Evolutionary conservation across 2,797 vertebrate genomes (phyloP).

Genomic region (Malacoctenus gilli): DNA sequence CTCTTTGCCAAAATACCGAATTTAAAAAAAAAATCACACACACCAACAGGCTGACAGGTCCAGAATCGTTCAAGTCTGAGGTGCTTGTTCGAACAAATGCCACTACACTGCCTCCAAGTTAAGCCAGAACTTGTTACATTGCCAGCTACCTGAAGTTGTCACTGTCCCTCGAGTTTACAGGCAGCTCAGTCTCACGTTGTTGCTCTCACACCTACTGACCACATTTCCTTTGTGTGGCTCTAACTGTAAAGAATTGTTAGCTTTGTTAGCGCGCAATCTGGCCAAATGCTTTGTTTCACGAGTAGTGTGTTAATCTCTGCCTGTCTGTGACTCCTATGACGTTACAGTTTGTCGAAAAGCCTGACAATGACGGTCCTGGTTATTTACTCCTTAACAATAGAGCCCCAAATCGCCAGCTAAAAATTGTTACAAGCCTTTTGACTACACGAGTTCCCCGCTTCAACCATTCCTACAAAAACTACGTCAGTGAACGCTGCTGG

Average conservation of each 20-base stretch:
- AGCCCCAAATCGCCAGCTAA: conserved; percentile 29
- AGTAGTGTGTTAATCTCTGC: conserved; percentile 38
- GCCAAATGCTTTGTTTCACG: conserved; percentile 48
- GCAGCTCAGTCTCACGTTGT: conserved; percentile 2
- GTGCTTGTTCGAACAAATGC: conserved; percentile 7
- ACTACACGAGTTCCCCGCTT: background rate
- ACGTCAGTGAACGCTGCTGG: conserved; percentile 54
- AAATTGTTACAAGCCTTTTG: conserved; percentile 20
- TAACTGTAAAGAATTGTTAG: conserved; percentile 36
- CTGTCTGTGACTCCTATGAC: conserved; percentile 21
- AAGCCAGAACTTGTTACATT: background rate
- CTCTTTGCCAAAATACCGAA: too few species aligned
- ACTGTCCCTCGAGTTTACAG: background rate
- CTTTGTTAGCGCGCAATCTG: conserved; percentile 52
- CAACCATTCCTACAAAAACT: conserved; percentile 61
- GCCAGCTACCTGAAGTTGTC: background rate
- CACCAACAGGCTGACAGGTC: background rate
- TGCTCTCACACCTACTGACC: conserved; percentile 23
- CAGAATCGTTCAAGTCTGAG: conserved; percentile 14
- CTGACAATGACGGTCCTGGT: conserved; percentile 9
- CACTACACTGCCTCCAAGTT: background rate
- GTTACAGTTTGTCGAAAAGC: conserved; percentile 28
- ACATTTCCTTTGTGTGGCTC: conserved; percentile 65
- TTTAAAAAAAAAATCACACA: too few species aligned
- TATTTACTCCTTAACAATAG: conserved; percentile 21